Percentiles rank a stretch among this genome's conserved stretches.
These are phyloP conservation scores for Mimachlamys varia DNA, from an alignment of 2,888 invertebrate species.

Conservation along the genomic window DNA sequence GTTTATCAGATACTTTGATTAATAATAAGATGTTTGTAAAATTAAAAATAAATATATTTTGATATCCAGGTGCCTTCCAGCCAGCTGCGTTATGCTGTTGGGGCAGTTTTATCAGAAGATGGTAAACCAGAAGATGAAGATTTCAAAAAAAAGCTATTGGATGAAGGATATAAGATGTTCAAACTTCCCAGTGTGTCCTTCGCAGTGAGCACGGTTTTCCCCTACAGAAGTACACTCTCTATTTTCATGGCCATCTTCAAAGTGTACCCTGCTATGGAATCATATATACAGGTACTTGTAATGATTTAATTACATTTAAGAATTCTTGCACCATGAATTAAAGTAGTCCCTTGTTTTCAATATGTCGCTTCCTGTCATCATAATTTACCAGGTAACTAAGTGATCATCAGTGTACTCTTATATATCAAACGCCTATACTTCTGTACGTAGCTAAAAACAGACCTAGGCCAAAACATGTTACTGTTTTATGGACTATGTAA, in stretches of 20 bases:
- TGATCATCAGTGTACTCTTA: no score
- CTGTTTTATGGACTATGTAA: no score
- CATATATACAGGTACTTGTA: slow-evolving; percentile 80
- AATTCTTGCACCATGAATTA: no score
- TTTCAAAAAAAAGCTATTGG: slow-evolving; percentile 66
- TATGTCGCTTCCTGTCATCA: no score
- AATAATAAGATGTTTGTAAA: no score
- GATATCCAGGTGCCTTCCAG: slow-evolving; percentile 74
- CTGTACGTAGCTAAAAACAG: no score
- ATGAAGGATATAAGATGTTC: slow-evolving; percentile 79
- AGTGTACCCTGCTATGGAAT: slow-evolving; percentile 80
- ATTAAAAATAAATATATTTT: neutral
- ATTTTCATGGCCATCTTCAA: slow-evolving; percentile 81
- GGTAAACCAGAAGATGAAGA: slow-evolving; percentile 64
- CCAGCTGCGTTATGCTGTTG: slow-evolving; percentile 80
- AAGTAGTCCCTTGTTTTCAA: no score
- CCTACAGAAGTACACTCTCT: slow-evolving; percentile 81
- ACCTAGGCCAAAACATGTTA: no score
- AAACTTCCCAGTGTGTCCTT: slow-evolving; percentile 80
- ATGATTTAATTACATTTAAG: neutral
- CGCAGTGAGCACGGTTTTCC: slow-evolving; percentile 81
- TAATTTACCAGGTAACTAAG: no score
- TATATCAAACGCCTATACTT: no score
- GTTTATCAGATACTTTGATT: no score
- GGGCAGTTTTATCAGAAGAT: slow-evolving; percentile 78